Conservation (phyloP, 2,797 vertebrate genomes). For the Amazona finschi region DNA sequence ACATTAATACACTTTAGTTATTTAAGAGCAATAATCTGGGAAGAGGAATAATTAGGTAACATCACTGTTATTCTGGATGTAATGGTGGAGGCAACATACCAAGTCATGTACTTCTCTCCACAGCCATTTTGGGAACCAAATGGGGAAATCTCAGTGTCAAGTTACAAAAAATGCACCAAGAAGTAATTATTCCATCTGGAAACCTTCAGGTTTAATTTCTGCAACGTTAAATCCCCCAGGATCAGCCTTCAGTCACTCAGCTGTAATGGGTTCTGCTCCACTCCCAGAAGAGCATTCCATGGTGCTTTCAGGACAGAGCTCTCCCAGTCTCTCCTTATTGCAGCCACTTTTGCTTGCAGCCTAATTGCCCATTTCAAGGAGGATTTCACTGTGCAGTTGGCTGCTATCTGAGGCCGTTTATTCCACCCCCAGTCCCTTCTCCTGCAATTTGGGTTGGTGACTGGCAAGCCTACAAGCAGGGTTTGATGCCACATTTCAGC, state of each 20-base stretch:
- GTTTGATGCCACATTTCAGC: not conserved
- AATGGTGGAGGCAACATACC: not conserved
- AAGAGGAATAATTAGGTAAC: not conserved
- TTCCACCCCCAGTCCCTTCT: not conserved
- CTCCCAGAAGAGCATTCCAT: accelerated
- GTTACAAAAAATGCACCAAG: not conserved
- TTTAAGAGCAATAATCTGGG: not conserved
- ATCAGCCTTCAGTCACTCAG: not conserved
- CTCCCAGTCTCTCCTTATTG: accelerated
- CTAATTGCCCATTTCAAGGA: not conserved
- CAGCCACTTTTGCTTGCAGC: not conserved
- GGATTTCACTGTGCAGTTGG: not conserved
- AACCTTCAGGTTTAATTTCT: not conserved
- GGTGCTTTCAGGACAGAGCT: not conserved
- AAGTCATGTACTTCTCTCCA: not conserved
- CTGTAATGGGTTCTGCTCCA: not conserved
- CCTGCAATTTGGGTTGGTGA: accelerated
- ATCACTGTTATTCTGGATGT: not conserved
- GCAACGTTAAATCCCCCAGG: accelerated
- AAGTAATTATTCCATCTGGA: not conserved
- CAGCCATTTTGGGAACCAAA: not conserved
- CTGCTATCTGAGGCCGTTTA: not conserved
- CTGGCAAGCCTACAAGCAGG: not conserved
- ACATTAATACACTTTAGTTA: not conserved
- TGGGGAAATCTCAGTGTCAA: accelerated